phyloP scores from a whole-genome alignment of 2,113 vertebrate genomes.

The Melozone crissalis region DNA sequence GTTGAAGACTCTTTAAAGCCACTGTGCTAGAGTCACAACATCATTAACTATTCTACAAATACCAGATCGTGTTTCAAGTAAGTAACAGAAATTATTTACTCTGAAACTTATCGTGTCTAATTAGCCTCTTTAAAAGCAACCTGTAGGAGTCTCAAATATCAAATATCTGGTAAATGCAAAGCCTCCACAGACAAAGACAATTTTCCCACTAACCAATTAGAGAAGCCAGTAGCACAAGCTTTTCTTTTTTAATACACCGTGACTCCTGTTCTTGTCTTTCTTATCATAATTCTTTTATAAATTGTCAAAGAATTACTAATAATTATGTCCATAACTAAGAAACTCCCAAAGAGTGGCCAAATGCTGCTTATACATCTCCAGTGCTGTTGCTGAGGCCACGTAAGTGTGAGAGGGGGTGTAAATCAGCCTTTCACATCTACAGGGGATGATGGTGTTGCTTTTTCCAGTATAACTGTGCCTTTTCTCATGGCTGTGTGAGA shows the following conservation, averaged over 20 bases:
- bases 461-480: neutral
- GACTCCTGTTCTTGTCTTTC: neutral
- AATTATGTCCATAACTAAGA: neutral
- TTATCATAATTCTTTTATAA: neutral
- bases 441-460: neutral
- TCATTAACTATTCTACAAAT: constrained; percentile 49
- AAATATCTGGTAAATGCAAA: neutral
- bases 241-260: neutral
- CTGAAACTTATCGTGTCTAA: neutral
- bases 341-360: neutral
- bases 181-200: neutral
- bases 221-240: neutral
- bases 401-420: neutral
- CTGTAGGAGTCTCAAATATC: constrained; percentile 2
- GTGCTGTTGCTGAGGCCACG: neutral
- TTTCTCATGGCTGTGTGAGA: neutral
- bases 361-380: fast-evolving
- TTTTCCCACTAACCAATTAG: neutral
- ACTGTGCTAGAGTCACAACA: neutral
- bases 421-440: neutral
- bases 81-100: constrained; percentile 33
- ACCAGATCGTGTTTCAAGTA: neutral
- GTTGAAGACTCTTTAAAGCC: constrained; percentile 32
- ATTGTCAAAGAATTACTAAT: neutral
- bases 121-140: constrained; percentile 25